Base-by-base conservation (phyloP, 2,113 vertebrate genomes). In the Sceloporus tristichus region DNA sequence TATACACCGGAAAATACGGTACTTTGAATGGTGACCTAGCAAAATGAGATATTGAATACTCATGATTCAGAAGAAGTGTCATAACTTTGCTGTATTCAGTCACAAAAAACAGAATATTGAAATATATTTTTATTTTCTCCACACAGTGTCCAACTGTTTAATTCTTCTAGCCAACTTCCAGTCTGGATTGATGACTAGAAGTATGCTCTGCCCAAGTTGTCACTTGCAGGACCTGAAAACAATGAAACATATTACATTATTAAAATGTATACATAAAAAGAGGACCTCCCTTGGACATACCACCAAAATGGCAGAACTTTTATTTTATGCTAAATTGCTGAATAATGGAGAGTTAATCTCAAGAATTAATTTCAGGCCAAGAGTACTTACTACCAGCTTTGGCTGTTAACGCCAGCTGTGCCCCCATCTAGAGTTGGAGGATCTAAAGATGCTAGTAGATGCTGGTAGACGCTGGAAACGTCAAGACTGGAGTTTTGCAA, bases 71-170 rank as follows among this genome's bases (percentile, higher is more conserved):
- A 40, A 53, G 11, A 54, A 56, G 2, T 40, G 56, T 78, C 77
- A 48, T 40, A 79, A 86, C 5, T 23, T 29, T 54, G 19, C 29
- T 65, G 40, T 38, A 19, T 42, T 68, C 80, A 88, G 82, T 53
- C 71, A 83, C 73, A 81, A 62, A n/a, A 80, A 5, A 73, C 78
- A 68, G 71, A n/a, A 56, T 68, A 83, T 40, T 88, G 62, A 78
- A 86, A 88, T 38, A 56, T 11, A 68, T 65, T 87, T 88, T 83
- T 70, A 68, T 87, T 78, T 88, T 81, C 62, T 87, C 54, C 54
- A 81, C 40, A 62, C 23, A 80, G 19, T 74, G 19, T 48, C 7
- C 68, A 54, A 68, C 10, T 34, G 25, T 75, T 42, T n/a, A 73
- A 66, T 27, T 80, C 23, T 29, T 38, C 73, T 34, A 73, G 21